Conservation (phyloP, 2,888 invertebrate species). For the Tachina grossa region DNA sequence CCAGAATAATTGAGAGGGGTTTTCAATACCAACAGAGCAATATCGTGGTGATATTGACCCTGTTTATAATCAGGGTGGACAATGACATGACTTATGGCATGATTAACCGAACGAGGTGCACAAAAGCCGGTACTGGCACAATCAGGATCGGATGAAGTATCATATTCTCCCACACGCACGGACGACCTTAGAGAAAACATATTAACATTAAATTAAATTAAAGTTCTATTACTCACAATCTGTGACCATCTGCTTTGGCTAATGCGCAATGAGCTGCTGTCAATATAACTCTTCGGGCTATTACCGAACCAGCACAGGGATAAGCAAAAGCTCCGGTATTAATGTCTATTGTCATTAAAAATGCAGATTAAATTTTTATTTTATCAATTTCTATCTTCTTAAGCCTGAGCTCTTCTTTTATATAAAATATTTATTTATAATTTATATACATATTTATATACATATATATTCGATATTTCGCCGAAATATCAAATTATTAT, state of each 20-base stretch:
- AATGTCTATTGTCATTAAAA: constrained; percentile 83
- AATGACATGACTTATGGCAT: constrained; percentile 89
- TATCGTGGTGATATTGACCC: constrained; percentile 88
- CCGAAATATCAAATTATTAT: too few species aligned
- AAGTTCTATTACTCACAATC: constrained; percentile 85
- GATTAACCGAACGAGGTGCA: constrained; percentile 87
- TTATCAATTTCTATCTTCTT: neutral
- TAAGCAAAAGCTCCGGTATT: constrained; percentile 88
- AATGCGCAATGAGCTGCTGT: constrained; percentile 92
- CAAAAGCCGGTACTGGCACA: constrained; percentile 89
- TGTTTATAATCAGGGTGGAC: constrained; percentile 90
- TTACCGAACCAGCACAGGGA: constrained; percentile 90
- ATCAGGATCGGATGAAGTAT: constrained; percentile 88
- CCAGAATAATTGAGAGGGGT: constrained; percentile 87
- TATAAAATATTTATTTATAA: too few species aligned
- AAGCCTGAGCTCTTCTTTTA: too few species aligned
- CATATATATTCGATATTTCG: too few species aligned
- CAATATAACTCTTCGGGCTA: constrained; percentile 85
- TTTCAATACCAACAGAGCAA: constrained; percentile 89
- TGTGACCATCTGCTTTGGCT: constrained; percentile 89
- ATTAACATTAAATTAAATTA: neutral
- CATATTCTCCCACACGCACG: constrained; percentile 90
- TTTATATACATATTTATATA: too few species aligned
- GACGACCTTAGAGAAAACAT: constrained; percentile 84
- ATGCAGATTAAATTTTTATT: neutral